Evolutionary conservation across 2,888 invertebrate genomes (phyloP), one percentile per base, ranked within the genome.

Genomic region (Caenorhabditis becei): DNA sequence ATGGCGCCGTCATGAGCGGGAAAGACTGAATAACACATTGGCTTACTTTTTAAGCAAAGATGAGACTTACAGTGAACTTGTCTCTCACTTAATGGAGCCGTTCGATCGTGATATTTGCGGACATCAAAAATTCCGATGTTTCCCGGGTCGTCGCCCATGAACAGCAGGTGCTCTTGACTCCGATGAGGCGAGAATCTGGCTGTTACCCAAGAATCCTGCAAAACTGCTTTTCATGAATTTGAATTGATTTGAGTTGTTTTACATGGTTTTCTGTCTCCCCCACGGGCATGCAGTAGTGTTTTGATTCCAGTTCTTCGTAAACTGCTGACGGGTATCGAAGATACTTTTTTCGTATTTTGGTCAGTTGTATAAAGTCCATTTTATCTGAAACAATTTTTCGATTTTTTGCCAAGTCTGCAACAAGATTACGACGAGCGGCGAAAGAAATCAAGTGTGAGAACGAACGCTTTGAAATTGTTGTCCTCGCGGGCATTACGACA

Each of bases 131-230:
- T 28, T n/a, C 72, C 82, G 44, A 82, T 71, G 37, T 82, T 72
- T 69, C 82, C 82, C 0, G 72, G 77, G 41, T 82, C 82, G 41
- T 78, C 82, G 18, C 82, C 82, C 59, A 82, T 56, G 54, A 53
- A 77, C 16, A 82, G 28, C 49, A 77, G 69, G 26, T 77, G 51
- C n/a, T 82, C 82, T 37, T 80, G 74, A 10, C n/a, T 44, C 24
- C 28, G 37, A 24, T 74, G 66, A 11, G 72, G 58, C 0, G 77
- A 74, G 32, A 82, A 82, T 58, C 77, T 49, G 41, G 77, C 77
- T 10, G 77, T 77, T 35, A 82, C 82, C 82, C 82, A 82, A 10
- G 62, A 63, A n/a, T 81, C 77, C 81, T 81, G 32, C 10, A 80
- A 71, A 2, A 56, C 14, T n/a, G n/a, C 11, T 58, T 56, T 16